Evolutionary conservation across 2,113 vertebrate genomes (phyloP).

Genomic region (Herpailurus yagouaroundi): DNA sequence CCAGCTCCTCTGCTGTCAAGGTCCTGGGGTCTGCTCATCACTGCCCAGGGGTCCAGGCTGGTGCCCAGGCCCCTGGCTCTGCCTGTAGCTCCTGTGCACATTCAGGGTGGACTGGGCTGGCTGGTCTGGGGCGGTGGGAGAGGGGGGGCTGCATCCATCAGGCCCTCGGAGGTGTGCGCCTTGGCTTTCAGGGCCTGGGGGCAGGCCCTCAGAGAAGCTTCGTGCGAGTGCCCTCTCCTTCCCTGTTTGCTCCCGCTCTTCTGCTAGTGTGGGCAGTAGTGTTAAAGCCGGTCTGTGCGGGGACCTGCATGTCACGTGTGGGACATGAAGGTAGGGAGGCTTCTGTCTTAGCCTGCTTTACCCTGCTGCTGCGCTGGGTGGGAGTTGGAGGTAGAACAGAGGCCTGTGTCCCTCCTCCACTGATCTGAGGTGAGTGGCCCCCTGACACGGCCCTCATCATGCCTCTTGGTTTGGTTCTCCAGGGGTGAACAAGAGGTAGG

Average conservation of each 20-base stretch:
- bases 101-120: not conserved
- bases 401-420: not conserved
- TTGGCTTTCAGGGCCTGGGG: not conserved
- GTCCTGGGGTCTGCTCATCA: not conserved
- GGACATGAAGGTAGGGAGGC: not conserved
- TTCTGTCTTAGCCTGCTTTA: not conserved
- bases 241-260: not conserved
- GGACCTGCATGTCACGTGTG: not conserved
- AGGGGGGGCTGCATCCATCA: not conserved
- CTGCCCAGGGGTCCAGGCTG: not conserved
- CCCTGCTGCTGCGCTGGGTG: not conserved
- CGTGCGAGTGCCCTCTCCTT: not conserved
- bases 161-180: rapidly evolving
- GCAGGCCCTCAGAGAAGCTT: not conserved
- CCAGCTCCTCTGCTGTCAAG: not conserved
- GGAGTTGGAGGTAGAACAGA: not conserved
- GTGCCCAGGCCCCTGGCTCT: not conserved
- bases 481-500: not conserved
- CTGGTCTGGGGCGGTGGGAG: not conserved
- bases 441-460: rapidly evolving
- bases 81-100: not conserved
- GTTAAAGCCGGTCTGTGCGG: not conserved
- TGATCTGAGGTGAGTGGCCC: too few relatives aligned
- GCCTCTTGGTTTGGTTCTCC: not conserved
- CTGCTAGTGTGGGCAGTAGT: not conserved